Evolutionary conservation across 2,888 invertebrate species (phyloP).

Genomic region (Pyrocoelia pectoralis): DNA sequence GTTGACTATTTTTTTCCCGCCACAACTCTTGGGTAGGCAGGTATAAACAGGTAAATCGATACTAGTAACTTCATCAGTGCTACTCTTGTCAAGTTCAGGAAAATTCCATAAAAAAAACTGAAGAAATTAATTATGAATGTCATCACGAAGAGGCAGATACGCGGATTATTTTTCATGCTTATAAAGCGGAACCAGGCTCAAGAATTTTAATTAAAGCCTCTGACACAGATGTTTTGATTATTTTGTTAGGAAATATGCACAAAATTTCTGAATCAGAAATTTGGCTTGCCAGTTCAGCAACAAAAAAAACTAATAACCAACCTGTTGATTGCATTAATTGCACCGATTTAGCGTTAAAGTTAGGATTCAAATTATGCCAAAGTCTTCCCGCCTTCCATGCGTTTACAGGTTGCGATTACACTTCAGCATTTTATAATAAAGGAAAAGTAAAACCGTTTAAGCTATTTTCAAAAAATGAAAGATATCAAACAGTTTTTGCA

Average conservation of each 20-base stretch:
- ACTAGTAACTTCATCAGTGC: no score
- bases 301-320: not conserved
- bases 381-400: constrained; percentile 46
- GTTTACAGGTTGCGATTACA: constrained; percentile 14
- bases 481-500: constrained; percentile 47
- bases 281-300: constrained; percentile 22
- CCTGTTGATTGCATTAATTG: constrained; percentile 45
- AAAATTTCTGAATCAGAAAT: constrained; percentile 16
- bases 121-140: constrained; percentile 27
- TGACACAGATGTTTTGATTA: constrained; percentile 39
- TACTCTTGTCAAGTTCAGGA: constrained; percentile 7
- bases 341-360: constrained; percentile 41
- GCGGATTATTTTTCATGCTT: constrained; percentile 34
- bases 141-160: constrained; percentile 38
- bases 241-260: constrained; percentile 36
- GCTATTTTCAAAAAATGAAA: constrained; percentile 45
- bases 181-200: constrained; percentile 17
- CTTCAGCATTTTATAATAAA: constrained; percentile 46
- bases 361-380: constrained; percentile 31
- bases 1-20: no score
- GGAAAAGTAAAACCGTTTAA: constrained; percentile 48
- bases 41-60: no score
- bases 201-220: constrained; percentile 35
- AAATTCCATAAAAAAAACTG: constrained; percentile 8
- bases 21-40: no score